Conservation (phyloP, 2,113 vertebrate species). For the Grammomys surdaster region DNA sequence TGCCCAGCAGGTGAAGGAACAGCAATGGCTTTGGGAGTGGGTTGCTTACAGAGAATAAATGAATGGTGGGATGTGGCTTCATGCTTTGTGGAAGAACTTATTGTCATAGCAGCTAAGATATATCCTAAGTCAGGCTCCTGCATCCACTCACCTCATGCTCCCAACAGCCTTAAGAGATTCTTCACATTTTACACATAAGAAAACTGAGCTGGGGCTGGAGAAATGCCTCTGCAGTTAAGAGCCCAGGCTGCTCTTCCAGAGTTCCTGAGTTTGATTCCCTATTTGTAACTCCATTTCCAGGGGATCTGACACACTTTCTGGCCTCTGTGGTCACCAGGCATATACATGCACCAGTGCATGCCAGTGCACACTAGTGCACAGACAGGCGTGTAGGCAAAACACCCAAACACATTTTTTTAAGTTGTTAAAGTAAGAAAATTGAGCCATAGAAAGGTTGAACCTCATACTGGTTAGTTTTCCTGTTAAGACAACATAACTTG, state of each 20-base stretch:
- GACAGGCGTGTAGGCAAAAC: background rate
- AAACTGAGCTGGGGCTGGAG: background rate
- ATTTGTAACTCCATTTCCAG: background rate
- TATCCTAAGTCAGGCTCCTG: background rate
- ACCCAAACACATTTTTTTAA: background rate
- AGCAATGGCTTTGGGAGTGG: background rate
- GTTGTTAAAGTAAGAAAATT: background rate
- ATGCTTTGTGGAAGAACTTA: background rate
- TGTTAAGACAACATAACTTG: background rate
- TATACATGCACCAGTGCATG: background rate
- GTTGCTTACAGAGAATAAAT: background rate
- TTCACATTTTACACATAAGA: background rate
- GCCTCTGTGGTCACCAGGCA: background rate
- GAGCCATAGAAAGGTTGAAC: background rate
- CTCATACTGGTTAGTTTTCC: background rate
- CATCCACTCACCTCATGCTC: background rate
- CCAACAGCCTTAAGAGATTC: background rate
- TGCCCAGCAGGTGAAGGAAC: background rate
- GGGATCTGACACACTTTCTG: background rate
- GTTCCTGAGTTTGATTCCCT: background rate
- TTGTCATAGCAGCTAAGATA: background rate
- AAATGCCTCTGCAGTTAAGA: background rate
- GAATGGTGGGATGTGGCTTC: background rate
- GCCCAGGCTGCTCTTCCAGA: background rate
- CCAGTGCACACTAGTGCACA: background rate